Base-by-base conservation (phyloP, 2,888 invertebrate genomes). In the Ornithoptera priamus region DNA sequence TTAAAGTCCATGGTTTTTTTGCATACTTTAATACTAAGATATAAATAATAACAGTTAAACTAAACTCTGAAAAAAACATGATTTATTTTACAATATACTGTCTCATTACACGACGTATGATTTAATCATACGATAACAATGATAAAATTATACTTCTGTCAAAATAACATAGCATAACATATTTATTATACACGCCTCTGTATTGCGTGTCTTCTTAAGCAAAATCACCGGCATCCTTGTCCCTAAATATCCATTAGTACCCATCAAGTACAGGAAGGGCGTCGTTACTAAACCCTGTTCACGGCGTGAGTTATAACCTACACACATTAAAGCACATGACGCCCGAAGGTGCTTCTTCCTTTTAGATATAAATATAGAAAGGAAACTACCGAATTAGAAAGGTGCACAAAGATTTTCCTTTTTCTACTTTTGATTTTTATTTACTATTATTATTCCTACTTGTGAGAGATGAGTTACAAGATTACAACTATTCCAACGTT, bases 171-270 rank as follows among this genome's bases (percentile, higher is more conserved):
- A 22, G 8, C 59, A 59, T 17, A 30, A 59, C 22, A 24, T 65
- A 42, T 58, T 57, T 58, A 58, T 42, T 57, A 42, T 22, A 65
- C 7, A 58, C 24, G 22, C 24, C 3, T n/a, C 20, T 57, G 56
- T n/a, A 64, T 36, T 58, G 24, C 15, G 57, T 57, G 39, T 20
- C 18, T 39, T n/a, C 46, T 39, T 59, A 39, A 65, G 58, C 57
- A 58, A 65, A 46, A 58, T 65, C 46, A 46, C 58, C 56, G 57
- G 57, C 24, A 65, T 58, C 65, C 65, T 58, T 56, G 65, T 65
- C 58, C 57, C 58, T 59, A 58, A 65, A 65, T 58, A 65, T 65
- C 65, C 59, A 65, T 65, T 65, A 65, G 58, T 65, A 65, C 58
- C 65, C 65, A 58, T 65, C 65, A 65, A 39, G 65, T 65, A 42